Evolutionary conservation across 1,140 invertebrate genomes (phyloP).

Genomic region (Micrasema longulum): DNA sequence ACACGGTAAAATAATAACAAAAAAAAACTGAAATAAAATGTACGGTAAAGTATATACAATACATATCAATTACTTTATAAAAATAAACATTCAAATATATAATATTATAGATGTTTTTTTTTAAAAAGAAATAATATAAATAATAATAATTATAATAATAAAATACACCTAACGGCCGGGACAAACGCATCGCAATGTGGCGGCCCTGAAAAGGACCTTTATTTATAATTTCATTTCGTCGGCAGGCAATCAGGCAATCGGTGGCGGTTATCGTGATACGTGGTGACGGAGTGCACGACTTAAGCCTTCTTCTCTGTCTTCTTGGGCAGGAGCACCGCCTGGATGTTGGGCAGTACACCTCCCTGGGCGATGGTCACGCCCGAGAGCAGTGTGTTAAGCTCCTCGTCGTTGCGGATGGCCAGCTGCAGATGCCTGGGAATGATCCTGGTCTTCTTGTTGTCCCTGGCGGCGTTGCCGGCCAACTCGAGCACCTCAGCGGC

Average conservation of each 20-base stretch:
- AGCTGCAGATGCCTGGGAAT: conserved; percentile 78
- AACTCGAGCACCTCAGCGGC: conserved; percentile 80
- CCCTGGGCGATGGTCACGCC: conserved; percentile 81
- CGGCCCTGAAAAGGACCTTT: conserved; percentile 24
- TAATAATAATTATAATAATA: too few species aligned
- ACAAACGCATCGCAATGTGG: background rate
- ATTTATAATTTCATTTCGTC: background rate
- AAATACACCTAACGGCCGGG: too few species aligned
- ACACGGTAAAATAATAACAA: too few species aligned
- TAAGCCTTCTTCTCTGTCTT: conserved; percentile 62
- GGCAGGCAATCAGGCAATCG: background rate
- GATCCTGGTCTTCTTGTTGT: conserved; percentile 67
- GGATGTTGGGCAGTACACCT: conserved; percentile 84
- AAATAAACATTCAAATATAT: too few species aligned
- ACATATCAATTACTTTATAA: too few species aligned
- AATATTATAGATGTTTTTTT: too few species aligned
- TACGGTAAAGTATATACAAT: too few species aligned
- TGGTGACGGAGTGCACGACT: conserved; percentile 2
- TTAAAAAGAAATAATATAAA: too few species aligned
- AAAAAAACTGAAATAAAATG: too few species aligned
- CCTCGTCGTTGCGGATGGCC: conserved; percentile 80
- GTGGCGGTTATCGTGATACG: background rate
- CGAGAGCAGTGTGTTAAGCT: conserved; percentile 76
- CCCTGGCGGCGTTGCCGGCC: conserved; percentile 68
- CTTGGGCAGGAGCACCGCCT: conserved; percentile 71